Conservation (phyloP, 2,888 invertebrate genomes). For the Drosophila cyrtoloma region DNA sequence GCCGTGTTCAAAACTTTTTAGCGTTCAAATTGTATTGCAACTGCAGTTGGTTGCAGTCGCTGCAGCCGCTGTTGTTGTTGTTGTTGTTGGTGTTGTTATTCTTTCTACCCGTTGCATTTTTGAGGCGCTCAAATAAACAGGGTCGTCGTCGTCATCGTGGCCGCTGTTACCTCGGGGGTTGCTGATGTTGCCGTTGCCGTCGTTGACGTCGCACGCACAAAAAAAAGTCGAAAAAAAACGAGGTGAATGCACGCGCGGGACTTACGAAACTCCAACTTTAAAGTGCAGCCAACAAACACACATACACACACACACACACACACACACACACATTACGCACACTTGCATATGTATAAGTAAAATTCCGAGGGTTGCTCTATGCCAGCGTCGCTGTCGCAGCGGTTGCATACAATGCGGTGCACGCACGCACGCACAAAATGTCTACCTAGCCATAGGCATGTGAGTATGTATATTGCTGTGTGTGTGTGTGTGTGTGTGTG, state of each 20-base stretch:
- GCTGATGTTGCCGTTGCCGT: slow-evolving; percentile 57
- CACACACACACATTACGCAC: slow-evolving; percentile 48
- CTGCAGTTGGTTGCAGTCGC: slow-evolving; percentile 50
- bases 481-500: slow-evolving; percentile 8
- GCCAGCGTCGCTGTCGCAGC: slow-evolving; percentile 33
- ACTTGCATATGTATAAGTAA: slow-evolving; percentile 26
- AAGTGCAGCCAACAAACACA: slow-evolving; percentile 69
- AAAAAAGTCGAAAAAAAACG: slow-evolving; percentile 79
- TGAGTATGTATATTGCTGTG: slow-evolving; percentile 16
- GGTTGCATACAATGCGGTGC: slow-evolving; percentile 62
- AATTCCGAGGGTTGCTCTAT: slow-evolving; percentile 57
- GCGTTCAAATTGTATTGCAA: slow-evolving; percentile 76
- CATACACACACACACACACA: slow-evolving; percentile 34
- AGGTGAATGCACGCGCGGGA: slow-evolving; percentile 84
- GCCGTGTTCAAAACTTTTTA: slow-evolving; percentile 79
- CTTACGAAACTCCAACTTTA: slow-evolving; percentile 82
- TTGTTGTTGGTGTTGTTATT: slow-evolving; percentile 46
- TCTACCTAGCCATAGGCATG: slow-evolving; percentile 54
- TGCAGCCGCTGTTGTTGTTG: slow-evolving; percentile 36
- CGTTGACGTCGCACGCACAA: slow-evolving; percentile 71
- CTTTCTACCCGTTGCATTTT: slow-evolving; percentile 63
- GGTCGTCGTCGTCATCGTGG: slow-evolving; percentile 74
- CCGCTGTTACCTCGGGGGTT: slow-evolving; percentile 56
- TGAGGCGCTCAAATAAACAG: slow-evolving; percentile 78
- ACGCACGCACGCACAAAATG: slow-evolving; percentile 76